Percentiles rank a stretch among this genome's conserved stretches.
Evolutionary conservation across 2,797 vertebrate species (phyloP).

Genomic region (Scolopax rusticola): DNA sequence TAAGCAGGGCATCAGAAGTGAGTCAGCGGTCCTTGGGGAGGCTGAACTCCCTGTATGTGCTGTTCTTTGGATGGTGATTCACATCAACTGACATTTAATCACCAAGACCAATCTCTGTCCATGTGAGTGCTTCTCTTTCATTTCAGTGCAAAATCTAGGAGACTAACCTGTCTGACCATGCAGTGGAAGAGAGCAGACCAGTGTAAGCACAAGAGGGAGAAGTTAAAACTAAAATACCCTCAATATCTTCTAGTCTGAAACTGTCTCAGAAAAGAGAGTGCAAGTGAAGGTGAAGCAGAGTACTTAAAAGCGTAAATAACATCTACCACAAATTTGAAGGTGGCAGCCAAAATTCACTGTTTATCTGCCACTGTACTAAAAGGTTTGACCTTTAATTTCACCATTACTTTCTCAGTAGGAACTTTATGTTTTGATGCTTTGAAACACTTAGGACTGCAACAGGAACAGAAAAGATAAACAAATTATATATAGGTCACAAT

Average conservation of each 20-base stretch:
- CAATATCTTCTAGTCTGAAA: not conserved
- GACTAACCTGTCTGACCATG: not conserved
- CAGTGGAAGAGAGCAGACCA: not conserved
- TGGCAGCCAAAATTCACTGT: not conserved
- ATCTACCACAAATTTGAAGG: not conserved
- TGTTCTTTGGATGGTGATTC: conserved; percentile 52
- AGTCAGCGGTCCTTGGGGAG: conserved; percentile 55
- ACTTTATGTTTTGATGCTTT: not conserved
- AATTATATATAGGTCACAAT: not conserved
- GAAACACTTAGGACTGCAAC: not conserved
- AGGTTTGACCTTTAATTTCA: conserved; percentile 11
- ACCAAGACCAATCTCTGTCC: not conserved
- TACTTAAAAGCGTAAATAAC: not conserved
- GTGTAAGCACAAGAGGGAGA: not conserved
- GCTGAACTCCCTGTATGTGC: not conserved
- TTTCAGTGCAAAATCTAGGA: conserved; percentile 1
- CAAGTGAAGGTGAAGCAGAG: not conserved
- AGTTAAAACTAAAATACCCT: conserved; percentile 13
- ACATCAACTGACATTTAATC: conserved; percentile 52
- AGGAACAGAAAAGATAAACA: not conserved
- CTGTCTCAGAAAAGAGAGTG: not conserved
- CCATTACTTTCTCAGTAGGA: not conserved
- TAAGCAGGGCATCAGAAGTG: conserved; percentile 29
- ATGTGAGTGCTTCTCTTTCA: not conserved
- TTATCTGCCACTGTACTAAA: not conserved